Conservation (phyloP, 2,888 invertebrate genomes). For the Onthophagus sagittarius region DNA sequence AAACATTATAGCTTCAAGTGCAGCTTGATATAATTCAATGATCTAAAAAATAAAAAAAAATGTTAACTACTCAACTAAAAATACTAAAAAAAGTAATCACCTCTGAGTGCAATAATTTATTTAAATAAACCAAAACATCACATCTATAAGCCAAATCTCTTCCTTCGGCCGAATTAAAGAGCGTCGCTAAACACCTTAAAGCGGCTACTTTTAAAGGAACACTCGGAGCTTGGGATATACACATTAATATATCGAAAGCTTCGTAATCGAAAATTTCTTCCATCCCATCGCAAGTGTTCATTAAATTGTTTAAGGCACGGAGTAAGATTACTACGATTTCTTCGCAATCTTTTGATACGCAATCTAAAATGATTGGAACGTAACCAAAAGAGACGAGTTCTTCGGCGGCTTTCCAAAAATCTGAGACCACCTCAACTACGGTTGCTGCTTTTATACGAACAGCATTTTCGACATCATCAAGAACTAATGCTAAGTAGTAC, state of each 20-base stretch:
- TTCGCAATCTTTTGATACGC: slow-evolving; percentile 37
- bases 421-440: slow-evolving; percentile 44
- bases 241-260: slow-evolving; percentile 40
- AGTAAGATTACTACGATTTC: slow-evolving; percentile 43
- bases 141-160: slow-evolving; percentile 42
- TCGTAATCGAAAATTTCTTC: slow-evolving; percentile 42
- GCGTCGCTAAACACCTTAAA: slow-evolving; percentile 39
- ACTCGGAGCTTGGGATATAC: not conserved
- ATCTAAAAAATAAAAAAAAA: not conserved
- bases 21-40: slow-evolving; percentile 36
- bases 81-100: slow-evolving; percentile 33
- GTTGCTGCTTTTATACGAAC: slow-evolving; percentile 46
- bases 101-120: slow-evolving; percentile 38
- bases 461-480: slow-evolving; percentile 40
- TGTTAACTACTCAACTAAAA: not conserved
- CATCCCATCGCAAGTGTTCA: slow-evolving; percentile 43
- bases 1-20: slow-evolving; percentile 42
- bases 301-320: slow-evolving; percentile 41
- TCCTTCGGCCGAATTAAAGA: slow-evolving; percentile 41
- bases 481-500: slow-evolving; percentile 38
- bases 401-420: slow-evolving; percentile 46
- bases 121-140: slow-evolving; percentile 40
- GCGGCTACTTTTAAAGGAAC: slow-evolving; percentile 21
- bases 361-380: slow-evolving; percentile 40
- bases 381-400: slow-evolving; percentile 43